These are phyloP conservation scores for Helarctos malayanus DNA, from an alignment of 2,797 vertebrate species.

Conservation along the genomic window DNA sequence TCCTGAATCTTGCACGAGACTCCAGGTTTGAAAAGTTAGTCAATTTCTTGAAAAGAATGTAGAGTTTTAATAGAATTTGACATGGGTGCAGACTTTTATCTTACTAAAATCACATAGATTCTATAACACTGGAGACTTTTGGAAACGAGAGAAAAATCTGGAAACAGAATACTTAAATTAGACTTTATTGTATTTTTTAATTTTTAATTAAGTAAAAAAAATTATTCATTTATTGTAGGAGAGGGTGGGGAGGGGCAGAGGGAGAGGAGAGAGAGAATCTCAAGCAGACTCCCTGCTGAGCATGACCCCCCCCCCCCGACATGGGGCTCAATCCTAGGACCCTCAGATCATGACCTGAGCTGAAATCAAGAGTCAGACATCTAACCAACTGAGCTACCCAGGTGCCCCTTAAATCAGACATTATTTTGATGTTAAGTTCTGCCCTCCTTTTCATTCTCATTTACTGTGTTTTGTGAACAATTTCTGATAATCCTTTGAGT, in stretches of 20 bases:
- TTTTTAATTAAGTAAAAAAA: not conserved
- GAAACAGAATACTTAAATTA: not conserved
- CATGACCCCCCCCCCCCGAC: too few relatives aligned
- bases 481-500: not conserved
- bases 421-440: not conserved
- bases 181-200: not conserved
- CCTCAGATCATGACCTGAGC: too few relatives aligned
- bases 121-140: not conserved
- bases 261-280: not conserved
- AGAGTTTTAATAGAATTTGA: conserved; percentile 56
- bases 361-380: too few relatives aligned
- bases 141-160: conserved; percentile 36
- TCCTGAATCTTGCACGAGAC: not conserved
- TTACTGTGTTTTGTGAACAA: not conserved
- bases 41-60: not conserved
- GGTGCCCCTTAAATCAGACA: not conserved
- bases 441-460: not conserved
- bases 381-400: not conserved
- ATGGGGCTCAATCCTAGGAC: too few relatives aligned
- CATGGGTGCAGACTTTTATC: not conserved
- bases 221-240: not conserved
- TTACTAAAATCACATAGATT: not conserved
- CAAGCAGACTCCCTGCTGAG: not conserved
- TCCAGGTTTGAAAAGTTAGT: not conserved
- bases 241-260: not conserved